Conservation (phyloP, 2,888 invertebrate species). For the Eledone cirrhosa region DNA sequence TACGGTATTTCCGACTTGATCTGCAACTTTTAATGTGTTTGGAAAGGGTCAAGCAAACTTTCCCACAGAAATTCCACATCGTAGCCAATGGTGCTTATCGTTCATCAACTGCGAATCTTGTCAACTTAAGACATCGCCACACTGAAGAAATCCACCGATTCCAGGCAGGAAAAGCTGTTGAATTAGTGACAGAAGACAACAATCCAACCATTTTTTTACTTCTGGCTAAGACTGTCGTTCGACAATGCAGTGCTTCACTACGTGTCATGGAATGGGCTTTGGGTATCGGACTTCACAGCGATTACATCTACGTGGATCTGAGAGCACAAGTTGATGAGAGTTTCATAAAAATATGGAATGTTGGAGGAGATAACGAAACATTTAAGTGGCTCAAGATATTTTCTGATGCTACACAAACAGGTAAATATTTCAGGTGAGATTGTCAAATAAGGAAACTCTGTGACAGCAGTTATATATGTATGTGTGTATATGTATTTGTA, state of each 20-base stretch:
- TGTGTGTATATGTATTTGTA: no score
- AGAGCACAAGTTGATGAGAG: slow-evolving; percentile 3
- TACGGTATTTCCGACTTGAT: slow-evolving; percentile 43
- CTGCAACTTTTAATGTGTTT: slow-evolving; percentile 38
- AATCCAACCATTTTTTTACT: slow-evolving; percentile 33
- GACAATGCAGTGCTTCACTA: slow-evolving; percentile 36
- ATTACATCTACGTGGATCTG: slow-evolving; percentile 35
- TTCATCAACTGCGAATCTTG: slow-evolving; percentile 39
- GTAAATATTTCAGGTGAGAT: neutral
- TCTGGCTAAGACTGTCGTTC: slow-evolving; percentile 28
- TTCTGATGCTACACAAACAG: neutral
- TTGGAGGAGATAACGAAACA: neutral
- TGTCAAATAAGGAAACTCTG: no score
- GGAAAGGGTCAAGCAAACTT: slow-evolving; percentile 39
- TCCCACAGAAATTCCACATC: slow-evolving; percentile 35
- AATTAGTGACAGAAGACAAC: slow-evolving; percentile 36
- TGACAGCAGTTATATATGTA: no score
- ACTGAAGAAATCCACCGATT: slow-evolving; percentile 39
- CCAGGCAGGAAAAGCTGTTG: slow-evolving; percentile 45
- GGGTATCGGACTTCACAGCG: slow-evolving; percentile 34
- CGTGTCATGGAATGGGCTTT: slow-evolving; percentile 29
- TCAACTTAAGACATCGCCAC: slow-evolving; percentile 41
- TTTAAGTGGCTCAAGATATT: neutral
- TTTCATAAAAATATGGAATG: neutral
- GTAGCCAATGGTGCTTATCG: slow-evolving; percentile 40